Evolutionary conservation across 2,113 vertebrate species (phyloP), one percentile per base, ranked within the genome.

Genomic region (Origma solitaria): DNA sequence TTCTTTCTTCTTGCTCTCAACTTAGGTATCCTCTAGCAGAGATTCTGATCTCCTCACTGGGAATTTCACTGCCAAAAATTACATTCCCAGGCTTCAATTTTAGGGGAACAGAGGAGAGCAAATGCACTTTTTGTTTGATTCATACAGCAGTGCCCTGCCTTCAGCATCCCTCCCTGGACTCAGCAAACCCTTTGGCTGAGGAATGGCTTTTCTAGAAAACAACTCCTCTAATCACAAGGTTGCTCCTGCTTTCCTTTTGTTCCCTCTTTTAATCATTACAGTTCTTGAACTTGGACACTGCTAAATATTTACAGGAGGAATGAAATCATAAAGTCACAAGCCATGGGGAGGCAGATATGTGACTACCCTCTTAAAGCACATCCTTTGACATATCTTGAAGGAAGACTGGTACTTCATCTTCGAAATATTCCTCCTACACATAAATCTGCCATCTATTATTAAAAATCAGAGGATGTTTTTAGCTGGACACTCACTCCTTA

Each of bases 381-480:
- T 95, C 93, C 80, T 96, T 95, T 92, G 70, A 88, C 44, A 40
- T 92, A 81, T 73, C 79, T 86, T 88, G 82, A 89, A 86, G 75
- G 81, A 94, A 66, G 62, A 45, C 10, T 78, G 61, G 56, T 95
- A 92, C 75, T 94, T 96, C 47, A 73, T 87, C 60, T 89, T 86
- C 30, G 87, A 94, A 94, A 58, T 92, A 93, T 42, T 82, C 82
- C 82, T 97, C 94, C 95, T 91, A 94, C 85, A 79, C 68, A 8
- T 11, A 82, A 76, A 20, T 35, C 68, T 91, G 62, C 83, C 75
- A 30, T 83, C 56, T 58, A 44, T 85, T 92, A 65, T 87, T 95
- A 70, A 90, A 92, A 86, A 86, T 8, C 37, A 84, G 51, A 33
- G 31, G 70, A 51, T 72, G 66, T 89, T 94, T 91, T 85, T 78